Conservation (phyloP, 2,113 vertebrate species). For the Tautogolabrus adspersus region DNA sequence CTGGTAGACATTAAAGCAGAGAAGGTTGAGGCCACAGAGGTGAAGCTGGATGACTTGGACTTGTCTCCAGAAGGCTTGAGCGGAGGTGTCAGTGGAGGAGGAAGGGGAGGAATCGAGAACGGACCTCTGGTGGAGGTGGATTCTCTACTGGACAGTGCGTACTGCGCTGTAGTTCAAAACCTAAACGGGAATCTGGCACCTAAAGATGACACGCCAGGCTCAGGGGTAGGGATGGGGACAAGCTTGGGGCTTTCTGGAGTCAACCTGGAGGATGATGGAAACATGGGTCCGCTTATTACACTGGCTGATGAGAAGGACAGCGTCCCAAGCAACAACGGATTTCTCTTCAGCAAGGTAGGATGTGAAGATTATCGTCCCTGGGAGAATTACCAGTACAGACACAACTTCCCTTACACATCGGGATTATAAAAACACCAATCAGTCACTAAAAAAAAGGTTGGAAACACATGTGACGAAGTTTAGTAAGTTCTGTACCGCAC, state of each 20-base stretch:
- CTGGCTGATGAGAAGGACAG: slow-evolving; percentile 98
- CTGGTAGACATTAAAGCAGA: slow-evolving; percentile 97
- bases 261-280: slow-evolving; percentile 86
- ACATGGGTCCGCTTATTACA: slow-evolving; percentile 95
- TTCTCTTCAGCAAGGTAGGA: slow-evolving; percentile 95
- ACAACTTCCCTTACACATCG: not conserved
- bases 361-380: not conserved
- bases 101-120: slow-evolving; percentile 91
- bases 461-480: too few relatives aligned
- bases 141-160: slow-evolving; percentile 94
- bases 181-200: slow-evolving; percentile 89
- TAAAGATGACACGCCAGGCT: slow-evolving; percentile 85
- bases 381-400: not conserved
- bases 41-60: slow-evolving; percentile 98
- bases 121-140: slow-evolving; percentile 95
- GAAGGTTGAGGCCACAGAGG: slow-evolving; percentile 98
- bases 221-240: slow-evolving; percentile 65
- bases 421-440: slow-evolving; percentile 5
- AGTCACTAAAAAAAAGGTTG: not conserved
- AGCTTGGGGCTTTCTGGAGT: slow-evolving; percentile 70
- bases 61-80: slow-evolving; percentile 94
- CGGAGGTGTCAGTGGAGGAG: slow-evolving; percentile 86
- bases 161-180: slow-evolving; percentile 97
- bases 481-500: too few relatives aligned
- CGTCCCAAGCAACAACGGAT: slow-evolving; percentile 90